A percentile compares a stretch with the other conserved stretches of the same genome.
Evolutionary conservation across 2,888 invertebrate genomes (phyloP).

Genomic region (Leptodirus hochenwartii): DNA sequence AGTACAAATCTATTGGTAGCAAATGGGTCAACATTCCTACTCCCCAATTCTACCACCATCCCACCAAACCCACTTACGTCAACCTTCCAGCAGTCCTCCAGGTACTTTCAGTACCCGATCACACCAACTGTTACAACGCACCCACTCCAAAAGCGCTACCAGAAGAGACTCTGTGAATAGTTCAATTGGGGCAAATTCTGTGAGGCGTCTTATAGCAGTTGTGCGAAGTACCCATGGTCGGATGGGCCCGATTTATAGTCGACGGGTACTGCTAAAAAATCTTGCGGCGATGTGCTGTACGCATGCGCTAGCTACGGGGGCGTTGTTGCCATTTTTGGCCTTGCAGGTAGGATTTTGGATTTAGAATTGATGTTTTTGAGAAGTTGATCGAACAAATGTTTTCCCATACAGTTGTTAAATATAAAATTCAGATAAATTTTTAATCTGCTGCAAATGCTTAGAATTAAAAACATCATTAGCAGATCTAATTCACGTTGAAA

Average conservation of each 20-base stretch:
- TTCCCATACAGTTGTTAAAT: too few relatives aligned
- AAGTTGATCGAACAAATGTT: too few relatives aligned
- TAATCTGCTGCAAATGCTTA: too few relatives aligned
- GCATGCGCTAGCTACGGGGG: conserved; percentile 44
- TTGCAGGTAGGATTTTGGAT: too few relatives aligned
- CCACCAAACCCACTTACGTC: too few relatives aligned
- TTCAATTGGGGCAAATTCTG: conserved; percentile 59
- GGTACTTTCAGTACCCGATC: too few relatives aligned
- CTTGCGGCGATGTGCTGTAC: conserved; percentile 37
- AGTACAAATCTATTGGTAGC: conserved; percentile 19
- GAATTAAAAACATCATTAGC: too few relatives aligned
- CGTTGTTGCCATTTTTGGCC: conserved; percentile 40
- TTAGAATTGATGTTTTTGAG: too few relatives aligned
- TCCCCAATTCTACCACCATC: conserved; percentile 40
- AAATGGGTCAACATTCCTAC: conserved; percentile 33
- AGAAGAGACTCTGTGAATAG: conserved; percentile 51
- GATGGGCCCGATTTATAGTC: conserved; percentile 30
- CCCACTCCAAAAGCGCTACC: conserved; percentile 20
- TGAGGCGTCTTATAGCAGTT: conserved; percentile 48
- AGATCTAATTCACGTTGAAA: too few relatives aligned
- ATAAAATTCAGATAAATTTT: too few relatives aligned
- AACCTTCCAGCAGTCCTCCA: too few relatives aligned
- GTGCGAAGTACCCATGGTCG: conserved; percentile 23
- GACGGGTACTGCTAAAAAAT: conserved; percentile 29
- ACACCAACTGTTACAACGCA: too few relatives aligned